Percentiles rank a stretch among this genome's conserved stretches.
phyloP scores from a whole-genome alignment of 2,113 vertebrate genomes.

The Chinchilla lanigera region DNA sequence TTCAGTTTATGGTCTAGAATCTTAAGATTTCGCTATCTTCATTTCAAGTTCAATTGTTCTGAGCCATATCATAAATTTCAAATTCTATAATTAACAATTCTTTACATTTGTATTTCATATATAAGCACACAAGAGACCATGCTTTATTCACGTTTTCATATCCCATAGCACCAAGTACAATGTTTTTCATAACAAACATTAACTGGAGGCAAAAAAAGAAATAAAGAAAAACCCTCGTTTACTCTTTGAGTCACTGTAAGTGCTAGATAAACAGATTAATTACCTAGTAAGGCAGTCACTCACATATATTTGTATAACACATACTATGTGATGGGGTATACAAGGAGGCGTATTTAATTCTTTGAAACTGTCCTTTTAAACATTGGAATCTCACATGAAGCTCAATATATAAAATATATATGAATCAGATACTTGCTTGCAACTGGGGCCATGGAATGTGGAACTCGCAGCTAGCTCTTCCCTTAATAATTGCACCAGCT shows the following conservation, averaged over 20 bases:
- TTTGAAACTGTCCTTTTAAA: not conserved
- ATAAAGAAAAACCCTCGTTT: no score
- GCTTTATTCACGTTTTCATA: not conserved
- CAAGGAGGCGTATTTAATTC: not conserved
- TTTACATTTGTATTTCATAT: conserved; percentile 4
- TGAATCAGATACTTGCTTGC: not conserved
- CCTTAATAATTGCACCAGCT: not conserved
- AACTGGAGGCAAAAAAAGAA: not conserved
- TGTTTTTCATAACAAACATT: not conserved
- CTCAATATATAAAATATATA: not conserved
- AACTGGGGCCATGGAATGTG: not conserved
- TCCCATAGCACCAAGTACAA: not conserved
- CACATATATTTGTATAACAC: not conserved
- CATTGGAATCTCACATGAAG: not conserved
- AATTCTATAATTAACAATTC: not conserved
- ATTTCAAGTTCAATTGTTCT: conserved; percentile 13
- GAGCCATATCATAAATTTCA: not conserved
- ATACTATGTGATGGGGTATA: not conserved
- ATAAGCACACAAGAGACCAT: not conserved
- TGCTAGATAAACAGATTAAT: not conserved
- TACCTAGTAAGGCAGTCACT: not conserved
- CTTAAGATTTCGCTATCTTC: not conserved
- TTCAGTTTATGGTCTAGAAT: not conserved
- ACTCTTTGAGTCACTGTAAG: not conserved
- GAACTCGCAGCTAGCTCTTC: not conserved